phyloP scores from a whole-genome alignment of 2,888 invertebrate species.

The Axea sp. region DNA sequence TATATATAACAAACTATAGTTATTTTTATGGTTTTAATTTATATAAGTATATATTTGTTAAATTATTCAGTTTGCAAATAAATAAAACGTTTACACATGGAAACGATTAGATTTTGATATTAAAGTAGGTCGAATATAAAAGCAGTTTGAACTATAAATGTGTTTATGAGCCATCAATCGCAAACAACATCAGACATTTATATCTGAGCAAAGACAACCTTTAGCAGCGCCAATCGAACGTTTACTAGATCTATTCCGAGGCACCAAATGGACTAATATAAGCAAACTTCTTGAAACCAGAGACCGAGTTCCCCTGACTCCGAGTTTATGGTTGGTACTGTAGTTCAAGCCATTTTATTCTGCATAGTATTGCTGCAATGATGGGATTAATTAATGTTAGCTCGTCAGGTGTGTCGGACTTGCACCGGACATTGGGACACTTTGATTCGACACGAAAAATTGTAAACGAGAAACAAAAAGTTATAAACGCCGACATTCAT shows the following conservation, averaged over 20 bases:
- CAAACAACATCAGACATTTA: conserved; percentile 38
- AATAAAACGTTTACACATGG: no score
- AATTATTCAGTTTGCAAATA: no score
- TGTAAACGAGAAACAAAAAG: conserved; percentile 21
- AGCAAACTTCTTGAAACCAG: conserved; percentile 63
- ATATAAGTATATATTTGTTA: no score
- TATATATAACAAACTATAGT: no score
- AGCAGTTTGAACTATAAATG: conserved; percentile 12
- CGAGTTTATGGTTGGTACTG: conserved; percentile 50
- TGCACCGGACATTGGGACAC: conserved; percentile 42
- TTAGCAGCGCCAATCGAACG: conserved; percentile 65
- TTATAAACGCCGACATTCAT: conserved; percentile 31
- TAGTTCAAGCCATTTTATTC: conserved; percentile 57
- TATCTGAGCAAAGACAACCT: conserved; percentile 50
- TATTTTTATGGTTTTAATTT: no score
- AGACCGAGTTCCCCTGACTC: conserved; percentile 51
- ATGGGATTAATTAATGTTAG: conserved; percentile 61
- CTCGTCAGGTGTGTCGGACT: conserved; percentile 55
- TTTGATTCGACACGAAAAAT: conserved; percentile 40
- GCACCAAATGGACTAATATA: conserved; percentile 66
- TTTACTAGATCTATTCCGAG: conserved; percentile 76
- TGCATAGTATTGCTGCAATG: conserved; percentile 51
- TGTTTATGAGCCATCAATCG: conserved; percentile 35
- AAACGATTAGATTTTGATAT: conserved; percentile 5
- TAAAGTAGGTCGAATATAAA: conserved; percentile 16